phyloP scores from a whole-genome alignment of 2,113 vertebrate species.

The Corvus cornix region DNA sequence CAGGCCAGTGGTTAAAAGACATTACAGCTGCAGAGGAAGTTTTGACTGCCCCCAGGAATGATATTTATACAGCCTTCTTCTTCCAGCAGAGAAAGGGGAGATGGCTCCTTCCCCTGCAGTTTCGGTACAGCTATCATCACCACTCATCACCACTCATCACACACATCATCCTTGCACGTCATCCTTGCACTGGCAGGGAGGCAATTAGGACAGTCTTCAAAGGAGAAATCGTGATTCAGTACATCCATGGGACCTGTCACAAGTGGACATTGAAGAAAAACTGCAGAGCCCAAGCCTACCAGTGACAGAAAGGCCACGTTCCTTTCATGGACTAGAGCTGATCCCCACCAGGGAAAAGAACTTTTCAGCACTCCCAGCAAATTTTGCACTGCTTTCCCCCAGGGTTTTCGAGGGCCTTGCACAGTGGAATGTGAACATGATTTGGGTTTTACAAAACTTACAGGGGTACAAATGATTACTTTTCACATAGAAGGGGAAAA shows the following conservation, averaged over 20 bases:
- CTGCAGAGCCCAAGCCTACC: background rate
- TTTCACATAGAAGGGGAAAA: background rate
- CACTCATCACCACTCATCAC: background rate
- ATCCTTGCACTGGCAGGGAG: background rate
- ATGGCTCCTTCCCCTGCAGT: background rate
- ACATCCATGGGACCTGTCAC: background rate
- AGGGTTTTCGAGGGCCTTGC: background rate
- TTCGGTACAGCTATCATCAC: background rate
- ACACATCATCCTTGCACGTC: background rate
- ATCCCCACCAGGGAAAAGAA: background rate
- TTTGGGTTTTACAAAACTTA: background rate
- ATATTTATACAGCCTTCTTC: too few species aligned
- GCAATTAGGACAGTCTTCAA: background rate
- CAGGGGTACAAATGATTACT: background rate
- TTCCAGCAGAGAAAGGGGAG: background rate
- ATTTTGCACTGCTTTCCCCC: background rate
- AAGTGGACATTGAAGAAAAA: background rate
- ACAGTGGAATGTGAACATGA: background rate
- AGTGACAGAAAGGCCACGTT: background rate
- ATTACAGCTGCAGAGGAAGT: background rate
- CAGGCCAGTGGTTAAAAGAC: accelerated
- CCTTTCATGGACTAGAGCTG: background rate
- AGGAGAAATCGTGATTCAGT: background rate
- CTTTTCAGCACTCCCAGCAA: background rate
- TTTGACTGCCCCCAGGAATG: background rate